Conservation (phyloP, 1,140 invertebrate genomes). For the Trichomalopsis sarcophagae region DNA sequence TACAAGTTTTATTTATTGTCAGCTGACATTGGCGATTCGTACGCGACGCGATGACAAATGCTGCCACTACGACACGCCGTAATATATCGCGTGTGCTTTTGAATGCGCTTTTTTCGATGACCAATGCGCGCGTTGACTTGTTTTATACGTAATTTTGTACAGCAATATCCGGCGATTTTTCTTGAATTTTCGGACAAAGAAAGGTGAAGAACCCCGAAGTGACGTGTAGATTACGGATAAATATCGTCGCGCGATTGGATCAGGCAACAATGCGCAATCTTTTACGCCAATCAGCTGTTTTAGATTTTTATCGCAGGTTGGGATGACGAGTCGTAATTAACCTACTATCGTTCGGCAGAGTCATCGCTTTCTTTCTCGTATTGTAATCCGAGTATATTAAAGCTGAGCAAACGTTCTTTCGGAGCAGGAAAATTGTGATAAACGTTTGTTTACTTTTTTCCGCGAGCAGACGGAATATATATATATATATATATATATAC, state of each 20-base stretch:
- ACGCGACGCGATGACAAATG: no score
- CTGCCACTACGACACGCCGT: no score
- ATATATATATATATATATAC: no score
- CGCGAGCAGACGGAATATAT: neutral
- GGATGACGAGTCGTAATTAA: neutral
- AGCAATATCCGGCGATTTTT: neutral
- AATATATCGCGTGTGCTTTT: no score
- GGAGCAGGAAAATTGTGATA: no score
- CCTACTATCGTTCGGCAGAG: no score
- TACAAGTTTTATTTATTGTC: no score
- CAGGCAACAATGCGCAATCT: neutral
- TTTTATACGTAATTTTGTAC: neutral
- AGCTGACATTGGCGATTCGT: no score
- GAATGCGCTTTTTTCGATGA: neutral
- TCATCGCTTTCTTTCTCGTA: no score
- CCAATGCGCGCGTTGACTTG: neutral
- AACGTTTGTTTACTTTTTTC: no score
- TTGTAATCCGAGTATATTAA: no score
- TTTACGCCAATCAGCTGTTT: neutral
- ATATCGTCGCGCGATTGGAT: conserved; percentile 17
- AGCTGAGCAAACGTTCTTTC: no score
- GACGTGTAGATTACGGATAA: neutral
- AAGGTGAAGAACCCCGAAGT: neutral
- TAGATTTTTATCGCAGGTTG: neutral
- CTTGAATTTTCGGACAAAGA: neutral